Evolutionary conservation across 2,797 vertebrate genomes (phyloP).

Genomic region (Sebastes matsubarae): DNA sequence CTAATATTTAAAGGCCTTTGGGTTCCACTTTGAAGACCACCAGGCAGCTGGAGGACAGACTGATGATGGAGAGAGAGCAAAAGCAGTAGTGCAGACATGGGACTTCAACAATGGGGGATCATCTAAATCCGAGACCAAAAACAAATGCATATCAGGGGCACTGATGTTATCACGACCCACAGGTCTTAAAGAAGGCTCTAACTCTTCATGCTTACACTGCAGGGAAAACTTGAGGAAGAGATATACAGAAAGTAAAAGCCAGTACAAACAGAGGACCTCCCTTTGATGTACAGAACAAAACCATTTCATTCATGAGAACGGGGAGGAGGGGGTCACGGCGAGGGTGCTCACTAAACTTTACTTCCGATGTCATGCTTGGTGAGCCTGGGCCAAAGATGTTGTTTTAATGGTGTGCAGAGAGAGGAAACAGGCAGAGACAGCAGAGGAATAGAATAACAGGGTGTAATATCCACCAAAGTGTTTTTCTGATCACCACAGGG

Average conservation of each 20-base stretch:
- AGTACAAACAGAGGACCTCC: slow-evolving; percentile 49
- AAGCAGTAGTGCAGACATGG: background rate
- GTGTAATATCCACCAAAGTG: slow-evolving; percentile 75
- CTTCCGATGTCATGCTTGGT: slow-evolving; percentile 60
- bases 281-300: slow-evolving; percentile 65
- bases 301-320: slow-evolving; percentile 53
- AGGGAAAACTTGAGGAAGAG: slow-evolving; percentile 21
- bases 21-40: slow-evolving; percentile 34
- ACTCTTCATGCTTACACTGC: slow-evolving; percentile 13
- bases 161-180: slow-evolving; percentile 34
- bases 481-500: slow-evolving; percentile 79
- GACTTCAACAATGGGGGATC: background rate
- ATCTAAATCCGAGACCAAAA: slow-evolving; percentile 26
- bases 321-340: slow-evolving; percentile 41
- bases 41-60: slow-evolving; percentile 16
- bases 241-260: slow-evolving; percentile 36
- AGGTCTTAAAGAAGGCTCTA: slow-evolving; percentile 15
- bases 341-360: slow-evolving; percentile 57
- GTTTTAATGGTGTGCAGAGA: slow-evolving; percentile 72
- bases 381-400: slow-evolving; percentile 70
- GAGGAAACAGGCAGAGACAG: slow-evolving; percentile 64
- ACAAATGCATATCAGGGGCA: slow-evolving; percentile 16
- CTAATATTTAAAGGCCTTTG: slow-evolving; percentile 15
- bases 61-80: background rate
- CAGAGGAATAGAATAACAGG: slow-evolving; percentile 76